These are phyloP conservation scores for Tretioscincus oriximinensis DNA, from an alignment of 2,113 vertebrate genomes.

Conservation along the genomic window DNA sequence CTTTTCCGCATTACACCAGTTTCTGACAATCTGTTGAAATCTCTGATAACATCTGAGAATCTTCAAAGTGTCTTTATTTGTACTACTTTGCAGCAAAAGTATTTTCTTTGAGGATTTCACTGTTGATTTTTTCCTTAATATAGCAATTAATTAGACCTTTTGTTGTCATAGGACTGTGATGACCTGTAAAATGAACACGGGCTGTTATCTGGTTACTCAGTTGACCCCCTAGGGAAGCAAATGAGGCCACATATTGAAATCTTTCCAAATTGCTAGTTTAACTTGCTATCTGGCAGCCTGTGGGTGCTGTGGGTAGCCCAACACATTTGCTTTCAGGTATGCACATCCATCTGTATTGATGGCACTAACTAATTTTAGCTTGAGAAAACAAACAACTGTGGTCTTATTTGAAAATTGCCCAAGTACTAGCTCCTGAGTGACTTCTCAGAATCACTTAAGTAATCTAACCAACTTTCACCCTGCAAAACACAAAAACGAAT, in stretches of 20 bases:
- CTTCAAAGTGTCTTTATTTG: no score
- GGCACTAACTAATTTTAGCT: constrained; percentile 63
- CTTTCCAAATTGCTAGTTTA: constrained; percentile 62
- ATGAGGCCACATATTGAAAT: constrained; percentile 53
- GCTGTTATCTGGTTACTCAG: constrained; percentile 40
- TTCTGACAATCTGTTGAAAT: no score
- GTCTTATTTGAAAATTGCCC: constrained; percentile 65
- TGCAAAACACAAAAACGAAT: constrained; percentile 20
- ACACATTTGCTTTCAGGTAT: constrained; percentile 37
- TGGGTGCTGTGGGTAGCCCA: constrained; percentile 42
- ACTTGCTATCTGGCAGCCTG: constrained; percentile 50
- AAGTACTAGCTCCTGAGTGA: constrained; percentile 56
- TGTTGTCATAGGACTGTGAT: constrained; percentile 7
- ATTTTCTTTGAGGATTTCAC: no score
- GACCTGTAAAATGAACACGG: constrained; percentile 24
- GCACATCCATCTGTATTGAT: constrained; percentile 51
- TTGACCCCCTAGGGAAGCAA: constrained; percentile 41
- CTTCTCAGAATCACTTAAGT: constrained; percentile 54
- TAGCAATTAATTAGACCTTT: no score
- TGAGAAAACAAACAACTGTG: constrained; percentile 66
- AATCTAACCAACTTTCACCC: constrained; percentile 34
- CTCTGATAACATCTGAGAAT: no score
- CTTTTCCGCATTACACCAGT: no score
- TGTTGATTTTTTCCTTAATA: no score
- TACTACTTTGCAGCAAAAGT: no score